Evolutionary conservation across 53 echinoderm and acorn worm species (phyloP).

Genomic region (Echinometra lucunter): DNA sequence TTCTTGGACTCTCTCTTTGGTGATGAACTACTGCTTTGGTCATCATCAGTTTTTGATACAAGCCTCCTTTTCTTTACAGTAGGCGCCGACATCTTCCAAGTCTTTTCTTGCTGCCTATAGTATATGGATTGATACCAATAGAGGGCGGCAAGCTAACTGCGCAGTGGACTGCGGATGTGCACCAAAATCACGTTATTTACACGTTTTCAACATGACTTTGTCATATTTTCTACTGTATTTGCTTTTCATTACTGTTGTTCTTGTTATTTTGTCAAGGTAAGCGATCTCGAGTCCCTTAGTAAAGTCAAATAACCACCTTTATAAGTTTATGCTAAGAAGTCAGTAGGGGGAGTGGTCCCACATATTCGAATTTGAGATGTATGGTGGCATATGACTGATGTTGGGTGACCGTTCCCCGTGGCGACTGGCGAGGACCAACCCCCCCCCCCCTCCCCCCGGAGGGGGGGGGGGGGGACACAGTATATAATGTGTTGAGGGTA

Average conservation of each 20-base stretch:
- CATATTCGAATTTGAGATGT: not conserved
- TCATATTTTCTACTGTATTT: slow-evolving; percentile 62
- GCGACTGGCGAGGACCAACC: too few relatives aligned
- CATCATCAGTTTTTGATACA: slow-evolving; percentile 53
- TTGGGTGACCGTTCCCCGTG: too few relatives aligned
- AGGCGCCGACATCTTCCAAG: slow-evolving; percentile 1
- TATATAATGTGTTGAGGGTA: too few relatives aligned
- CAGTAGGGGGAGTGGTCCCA: not conserved
- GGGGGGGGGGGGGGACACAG: too few relatives aligned
- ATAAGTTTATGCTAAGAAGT: not conserved
- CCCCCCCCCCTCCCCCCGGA: too few relatives aligned
- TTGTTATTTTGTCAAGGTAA: slow-evolving; percentile 66
- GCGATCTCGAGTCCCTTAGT: not conserved
- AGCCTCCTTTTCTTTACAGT: slow-evolving; percentile 59
- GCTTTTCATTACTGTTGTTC: not conserved
- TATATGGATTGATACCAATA: not conserved
- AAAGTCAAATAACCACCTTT: not conserved
- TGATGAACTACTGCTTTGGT: slow-evolving; percentile 51
- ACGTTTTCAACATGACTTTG: slow-evolving; percentile 43
- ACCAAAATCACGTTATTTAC: not conserved
- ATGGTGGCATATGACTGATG: not conserved
- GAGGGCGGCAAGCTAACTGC: not conserved
- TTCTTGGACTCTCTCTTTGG: slow-evolving; percentile 60
- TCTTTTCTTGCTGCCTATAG: not conserved
- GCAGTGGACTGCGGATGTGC: not conserved